These are phyloP conservation scores for Sympetrum striolatum DNA, from an alignment of 2,888 invertebrate species.

Conservation along the genomic window DNA sequence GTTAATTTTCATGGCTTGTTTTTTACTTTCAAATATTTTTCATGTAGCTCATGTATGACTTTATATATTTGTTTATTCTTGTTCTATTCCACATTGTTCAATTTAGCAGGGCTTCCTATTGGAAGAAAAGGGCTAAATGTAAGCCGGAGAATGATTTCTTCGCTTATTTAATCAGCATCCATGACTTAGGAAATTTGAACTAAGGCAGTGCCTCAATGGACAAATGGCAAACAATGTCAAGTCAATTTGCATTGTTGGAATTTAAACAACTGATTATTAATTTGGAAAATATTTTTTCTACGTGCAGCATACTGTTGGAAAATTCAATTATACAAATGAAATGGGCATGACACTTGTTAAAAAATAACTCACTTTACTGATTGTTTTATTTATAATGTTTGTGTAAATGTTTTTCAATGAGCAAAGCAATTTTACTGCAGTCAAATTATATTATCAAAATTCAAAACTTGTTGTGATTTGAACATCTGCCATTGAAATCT, in stretches of 20 bases:
- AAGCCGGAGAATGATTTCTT: not conserved
- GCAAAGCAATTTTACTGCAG: not conserved
- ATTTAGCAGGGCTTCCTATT: not conserved
- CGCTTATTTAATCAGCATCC: not conserved
- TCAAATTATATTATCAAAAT: not conserved
- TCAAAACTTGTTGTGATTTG: not conserved
- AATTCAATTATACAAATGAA: not conserved
- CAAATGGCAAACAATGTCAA: not conserved
- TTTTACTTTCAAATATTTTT: slow-evolving; percentile 15
- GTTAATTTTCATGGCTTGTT: slow-evolving; percentile 22
- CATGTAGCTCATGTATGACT: not conserved
- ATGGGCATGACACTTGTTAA: slow-evolving; percentile 31
- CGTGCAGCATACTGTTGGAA: slow-evolving; percentile 26
- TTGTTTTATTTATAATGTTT: slow-evolving; percentile 11
- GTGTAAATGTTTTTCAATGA: not conserved
- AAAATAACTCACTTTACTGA: not conserved
- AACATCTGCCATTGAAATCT: not conserved
- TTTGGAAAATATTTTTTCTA: slow-evolving; percentile 33
- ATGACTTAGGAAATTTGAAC: not conserved
- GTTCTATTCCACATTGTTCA: not conserved
- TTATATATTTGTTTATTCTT: not conserved
- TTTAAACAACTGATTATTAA: slow-evolving; percentile 33
- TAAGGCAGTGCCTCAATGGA: slow-evolving; percentile 6
- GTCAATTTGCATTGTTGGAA: slow-evolving; percentile 37
- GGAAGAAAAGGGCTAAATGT: not conserved